Base-by-base conservation (phyloP, 2,113 vertebrate species). In the Catharus bicknelli region DNA sequence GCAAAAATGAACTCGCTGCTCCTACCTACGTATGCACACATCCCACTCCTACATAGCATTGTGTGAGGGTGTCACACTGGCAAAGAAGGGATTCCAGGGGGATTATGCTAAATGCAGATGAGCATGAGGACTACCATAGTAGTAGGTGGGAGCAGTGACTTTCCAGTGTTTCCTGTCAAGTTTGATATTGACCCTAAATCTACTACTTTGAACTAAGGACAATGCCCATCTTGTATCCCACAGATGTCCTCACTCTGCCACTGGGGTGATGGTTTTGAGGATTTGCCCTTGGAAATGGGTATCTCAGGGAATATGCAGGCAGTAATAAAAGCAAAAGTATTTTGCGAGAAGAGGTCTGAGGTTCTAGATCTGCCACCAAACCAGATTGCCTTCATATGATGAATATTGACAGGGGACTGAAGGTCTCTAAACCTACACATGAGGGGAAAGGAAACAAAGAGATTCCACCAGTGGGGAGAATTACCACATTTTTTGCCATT, bases 21-120 rank as follows among this genome's bases (percentile, higher is more conserved):
- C 42, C 42, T 48, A 18, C 11, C 9, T 73, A 16, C 22, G 25
- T 57, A 1, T 11, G 25, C 43, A 67, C 48, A 50, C 16, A n/a
- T 16, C 30, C 30, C 0, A 1, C 26, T 51, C 67, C 48, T 4
- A 9, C 11, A 42, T 13, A n/a, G 18, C 4, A 2, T 12, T 0
- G 0, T 7, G 25, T 57, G 30, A 79, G 50, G 27, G 18, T 51
- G 48, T 19, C 57, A 76, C 9, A 12, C 13, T 13, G 34, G 29
- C 29, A 91, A 53, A 34, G n/a, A 79, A 57, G 11, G 5, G 23
- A 76, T 68, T 68, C 58, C 40, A 57, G 63, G 14, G 19, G 10
- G 9, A 62, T 83, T 80, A 42, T 57, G 27, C 22, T 50, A 54
- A 77, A 73, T 0, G 1, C 32, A 69, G 42, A 5, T 86, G 21